Percentiles rank a stretch among this genome's conserved stretches.
Evolutionary conservation across 2,888 invertebrate genomes (phyloP).

Genomic region (Acanthacorydalis orientalis): DNA sequence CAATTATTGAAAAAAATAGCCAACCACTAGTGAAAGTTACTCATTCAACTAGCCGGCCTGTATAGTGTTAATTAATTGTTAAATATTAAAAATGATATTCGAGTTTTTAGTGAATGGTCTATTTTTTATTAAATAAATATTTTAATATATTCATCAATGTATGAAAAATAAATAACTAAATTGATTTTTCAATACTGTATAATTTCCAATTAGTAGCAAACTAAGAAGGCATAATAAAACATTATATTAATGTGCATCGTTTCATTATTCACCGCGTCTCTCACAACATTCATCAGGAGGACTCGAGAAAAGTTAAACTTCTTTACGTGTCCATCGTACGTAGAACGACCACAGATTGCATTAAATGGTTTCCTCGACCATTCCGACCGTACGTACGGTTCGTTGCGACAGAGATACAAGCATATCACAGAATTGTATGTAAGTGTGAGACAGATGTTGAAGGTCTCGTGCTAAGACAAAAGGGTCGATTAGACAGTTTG

Average conservation of each 20-base stretch:
- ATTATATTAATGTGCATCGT: constrained; percentile 14
- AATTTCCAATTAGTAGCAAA: constrained; percentile 17
- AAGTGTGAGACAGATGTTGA: not conserved
- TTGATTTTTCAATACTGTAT: constrained; percentile 7
- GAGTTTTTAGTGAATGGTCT: too few species aligned
- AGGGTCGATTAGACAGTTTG: constrained; percentile 25
- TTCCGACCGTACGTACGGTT: not conserved
- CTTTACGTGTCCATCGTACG: constrained; percentile 3
- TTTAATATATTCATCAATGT: too few species aligned
- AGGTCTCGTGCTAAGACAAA: constrained; percentile 17
- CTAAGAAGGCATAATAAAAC: constrained; percentile 18
- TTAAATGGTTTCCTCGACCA: constrained; percentile 13
- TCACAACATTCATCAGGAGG: too few species aligned
- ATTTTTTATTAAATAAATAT: too few species aligned
- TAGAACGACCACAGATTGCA: constrained; percentile 13
- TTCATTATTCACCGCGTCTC: constrained; percentile 5
- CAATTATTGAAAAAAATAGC: too few species aligned
- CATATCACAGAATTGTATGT: too few species aligned
- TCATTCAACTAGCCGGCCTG: too few species aligned
- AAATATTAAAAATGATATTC: too few species aligned
- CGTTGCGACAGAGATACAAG: not conserved
- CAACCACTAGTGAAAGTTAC: too few species aligned
- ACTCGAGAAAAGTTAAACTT: constrained; percentile 3
- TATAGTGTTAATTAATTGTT: too few species aligned
- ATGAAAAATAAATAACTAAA: too few species aligned